Evolutionary conservation across 2,888 invertebrate species (phyloP).

Genomic region (Mesorhabditis belari): DNA sequence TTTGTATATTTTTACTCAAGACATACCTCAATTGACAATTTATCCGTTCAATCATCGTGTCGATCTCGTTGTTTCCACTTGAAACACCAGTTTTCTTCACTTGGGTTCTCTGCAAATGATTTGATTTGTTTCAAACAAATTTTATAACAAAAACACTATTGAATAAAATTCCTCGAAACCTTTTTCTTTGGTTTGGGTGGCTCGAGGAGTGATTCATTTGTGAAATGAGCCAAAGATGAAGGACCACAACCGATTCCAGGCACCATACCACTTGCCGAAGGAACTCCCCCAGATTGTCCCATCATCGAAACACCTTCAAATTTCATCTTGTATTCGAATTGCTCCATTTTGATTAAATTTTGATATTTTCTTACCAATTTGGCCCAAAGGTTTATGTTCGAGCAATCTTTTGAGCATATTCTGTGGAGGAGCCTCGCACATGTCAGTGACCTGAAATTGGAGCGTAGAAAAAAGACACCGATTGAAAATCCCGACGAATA

Average conservation of each 20-base stretch:
- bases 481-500: too few relatives aligned
- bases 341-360: background rate
- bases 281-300: background rate
- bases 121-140: background rate
- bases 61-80: slow-evolving; percentile 14
- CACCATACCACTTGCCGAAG: slow-evolving; percentile 1
- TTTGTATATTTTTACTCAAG: too few relatives aligned
- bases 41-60: slow-evolving; percentile 26
- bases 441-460: background rate
- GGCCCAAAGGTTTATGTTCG: too few relatives aligned
- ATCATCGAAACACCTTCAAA: too few relatives aligned
- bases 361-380: too few relatives aligned
- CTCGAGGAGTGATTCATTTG: background rate
- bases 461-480: background rate
- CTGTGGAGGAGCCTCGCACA: background rate
- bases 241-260: background rate
- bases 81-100: background rate
- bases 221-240: slow-evolving; percentile 7
- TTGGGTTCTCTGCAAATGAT: background rate
- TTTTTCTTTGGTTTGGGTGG: slow-evolving; percentile 43
- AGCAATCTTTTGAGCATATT: too few relatives aligned
- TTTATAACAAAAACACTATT: background rate
- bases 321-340: background rate
- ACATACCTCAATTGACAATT: slow-evolving; percentile 23
- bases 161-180: slow-evolving; percentile 16